Evolutionary conservation across 2,113 vertebrate species (phyloP), one percentile per base, ranked within the genome.

Genomic region (Chaetodon auriga): DNA sequence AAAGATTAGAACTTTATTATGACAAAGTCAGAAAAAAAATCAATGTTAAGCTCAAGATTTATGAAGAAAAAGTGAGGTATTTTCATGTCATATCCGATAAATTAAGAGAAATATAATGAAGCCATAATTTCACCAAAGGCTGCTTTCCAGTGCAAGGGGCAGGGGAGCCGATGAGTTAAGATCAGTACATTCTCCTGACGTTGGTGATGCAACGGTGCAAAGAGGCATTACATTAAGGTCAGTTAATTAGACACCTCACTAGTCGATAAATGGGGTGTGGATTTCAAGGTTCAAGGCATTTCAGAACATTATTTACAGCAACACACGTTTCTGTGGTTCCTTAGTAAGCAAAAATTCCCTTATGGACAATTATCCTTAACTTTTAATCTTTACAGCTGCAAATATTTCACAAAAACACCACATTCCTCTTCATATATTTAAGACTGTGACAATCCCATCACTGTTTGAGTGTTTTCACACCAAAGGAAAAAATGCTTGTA

Each of bases 221-320:
- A 21, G 48, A 68, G 45, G 23, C 23, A 68, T 23, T 55, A 23
- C 53, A 38, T 49, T 66, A 58, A 61, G 25, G 43, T 30, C 13
- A 83, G 69, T 49, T n/a, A 60, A 46, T 51, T 30, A 41, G 65
- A 58, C n/a, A 71, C 43, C 8, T 23, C 23, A 45, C 18, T 30
- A 46, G 14, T 23, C 14, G 41, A 41, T 55, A 41, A 53, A 55
- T 16, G 21, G 4, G 4, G 19, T 53, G 30, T 30, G 30, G 30
- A 53, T 41, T 41, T 54, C 35, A 70, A 54, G 35, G 21, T 53
- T 62, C 35, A 49, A 68, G 16, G 48, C 7, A 54, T 57, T 70
- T 55, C 11, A 70, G 11, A 36, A n/a, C 21, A 11, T 15, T 69
- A n/a, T 38, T 69, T 54, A 15, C 7, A 35, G 38, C 16, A 2